Conservation (phyloP, 2,113 vertebrate species). For the Rhinichthys klamathensis region DNA sequence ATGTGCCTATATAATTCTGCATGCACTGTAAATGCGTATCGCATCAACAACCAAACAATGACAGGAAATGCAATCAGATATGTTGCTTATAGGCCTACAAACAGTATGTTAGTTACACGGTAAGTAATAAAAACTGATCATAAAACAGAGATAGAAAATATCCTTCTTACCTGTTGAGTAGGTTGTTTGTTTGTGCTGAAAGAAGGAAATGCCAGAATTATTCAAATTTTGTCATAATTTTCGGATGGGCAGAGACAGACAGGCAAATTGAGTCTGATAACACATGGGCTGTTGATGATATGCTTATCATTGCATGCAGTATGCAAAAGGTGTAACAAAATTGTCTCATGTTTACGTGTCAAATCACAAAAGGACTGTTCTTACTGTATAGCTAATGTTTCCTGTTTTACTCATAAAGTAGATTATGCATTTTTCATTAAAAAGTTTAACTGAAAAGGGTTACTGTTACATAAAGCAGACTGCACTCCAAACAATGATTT, state of each 20-base stretch:
- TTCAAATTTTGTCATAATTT: neutral
- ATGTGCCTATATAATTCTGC: no score
- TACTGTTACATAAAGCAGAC: neutral
- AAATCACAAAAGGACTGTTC: no score
- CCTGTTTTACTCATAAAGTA: no score
- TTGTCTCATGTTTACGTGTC: no score
- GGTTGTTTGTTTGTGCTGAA: neutral
- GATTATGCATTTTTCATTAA: no score
- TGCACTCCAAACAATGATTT: neutral
- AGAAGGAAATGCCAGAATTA: neutral
- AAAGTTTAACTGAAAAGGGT: no score
- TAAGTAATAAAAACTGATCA: neutral
- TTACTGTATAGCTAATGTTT: no score
- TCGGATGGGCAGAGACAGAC: neutral
- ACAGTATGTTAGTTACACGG: neutral
- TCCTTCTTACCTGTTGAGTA: constrained; percentile 1
- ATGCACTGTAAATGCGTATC: neutral
- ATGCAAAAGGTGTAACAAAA: no score
- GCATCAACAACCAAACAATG: neutral
- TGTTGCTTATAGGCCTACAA: neutral
- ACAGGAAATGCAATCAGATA: neutral
- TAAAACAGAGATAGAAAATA: neutral
- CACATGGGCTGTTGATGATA: no score
- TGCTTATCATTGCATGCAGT: no score
- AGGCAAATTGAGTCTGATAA: neutral